A percentile compares a stretch with the other conserved stretches of the same genome.
Evolutionary conservation across 1,140 invertebrate genomes (phyloP).

Genomic region (Lordiphosa stackelbergi): DNA sequence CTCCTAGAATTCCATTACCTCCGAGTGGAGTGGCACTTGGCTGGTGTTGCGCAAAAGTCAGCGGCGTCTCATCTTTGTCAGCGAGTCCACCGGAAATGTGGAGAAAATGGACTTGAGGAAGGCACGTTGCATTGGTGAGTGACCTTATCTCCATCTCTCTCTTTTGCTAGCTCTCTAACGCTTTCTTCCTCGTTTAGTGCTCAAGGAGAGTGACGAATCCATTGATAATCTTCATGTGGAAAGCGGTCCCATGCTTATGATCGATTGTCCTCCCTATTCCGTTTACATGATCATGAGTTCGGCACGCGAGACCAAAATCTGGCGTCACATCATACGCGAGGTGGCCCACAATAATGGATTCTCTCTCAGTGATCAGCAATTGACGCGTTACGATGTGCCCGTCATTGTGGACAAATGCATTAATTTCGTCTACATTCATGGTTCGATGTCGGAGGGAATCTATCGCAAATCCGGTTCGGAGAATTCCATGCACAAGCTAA

Average conservation of each 20-base stretch:
- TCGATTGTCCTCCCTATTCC: conserved; percentile 82
- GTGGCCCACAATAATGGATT: conserved; percentile 87
- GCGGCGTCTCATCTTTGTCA: conserved; percentile 83
- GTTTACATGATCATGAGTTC: conserved; percentile 86
- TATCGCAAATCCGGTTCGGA: conserved; percentile 89
- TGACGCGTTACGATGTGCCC: conserved; percentile 91
- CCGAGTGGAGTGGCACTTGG: conserved; percentile 88
- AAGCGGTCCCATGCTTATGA: conserved; percentile 81
- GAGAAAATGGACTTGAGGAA: conserved; percentile 87
- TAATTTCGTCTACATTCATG: conserved; percentile 90
- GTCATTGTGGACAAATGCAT: conserved; percentile 94
- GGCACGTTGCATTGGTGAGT: conserved; percentile 85
- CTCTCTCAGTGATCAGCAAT: conserved; percentile 87
- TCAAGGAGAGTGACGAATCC: conserved; percentile 61
- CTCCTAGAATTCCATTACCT: conserved; percentile 80
- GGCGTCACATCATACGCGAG: conserved; percentile 85
- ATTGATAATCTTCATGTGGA: conserved; percentile 79
- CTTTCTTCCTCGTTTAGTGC: conserved; percentile 61
- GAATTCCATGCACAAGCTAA: conserved; percentile 85
- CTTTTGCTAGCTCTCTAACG: background rate
- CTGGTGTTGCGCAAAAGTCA: conserved; percentile 82
- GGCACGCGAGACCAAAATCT: conserved; percentile 82
- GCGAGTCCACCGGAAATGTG: conserved; percentile 78
- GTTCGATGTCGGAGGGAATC: conserved; percentile 90
- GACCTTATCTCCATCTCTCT: background rate